phyloP scores from a whole-genome alignment of 1,140 invertebrate species.

The Heliconius melpomene region DNA sequence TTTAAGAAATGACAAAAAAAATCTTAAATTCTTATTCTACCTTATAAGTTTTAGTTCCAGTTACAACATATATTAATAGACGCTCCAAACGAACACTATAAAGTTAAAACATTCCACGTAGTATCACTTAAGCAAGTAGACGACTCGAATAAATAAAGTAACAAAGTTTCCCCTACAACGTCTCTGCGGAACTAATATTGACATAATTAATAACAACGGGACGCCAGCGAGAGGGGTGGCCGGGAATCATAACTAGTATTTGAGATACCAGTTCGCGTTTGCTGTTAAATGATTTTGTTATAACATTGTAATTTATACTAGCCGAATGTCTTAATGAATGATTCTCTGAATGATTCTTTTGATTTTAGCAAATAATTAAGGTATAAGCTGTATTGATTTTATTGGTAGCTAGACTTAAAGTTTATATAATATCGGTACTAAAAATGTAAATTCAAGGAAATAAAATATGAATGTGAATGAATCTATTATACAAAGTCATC shows the following conservation, averaged over 20 bases:
- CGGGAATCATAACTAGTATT: conserved; percentile 17
- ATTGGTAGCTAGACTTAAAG: not conserved
- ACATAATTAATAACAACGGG: conserved; percentile 26
- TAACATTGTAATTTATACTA: not conserved
- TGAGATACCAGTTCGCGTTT: conserved; percentile 17
- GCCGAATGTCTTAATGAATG: not conserved
- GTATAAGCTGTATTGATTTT: not conserved
- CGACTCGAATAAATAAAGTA: conserved; percentile 20
- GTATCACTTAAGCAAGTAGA: conserved; percentile 17
- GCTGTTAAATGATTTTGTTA: conserved; percentile 20
- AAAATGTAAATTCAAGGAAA: too few species aligned
- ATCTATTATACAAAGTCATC: too few species aligned
- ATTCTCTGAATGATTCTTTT: not conserved
- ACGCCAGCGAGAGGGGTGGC: not conserved
- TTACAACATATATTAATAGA: not conserved
- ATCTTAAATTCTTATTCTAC: not conserved
- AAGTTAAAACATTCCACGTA: conserved; percentile 4
- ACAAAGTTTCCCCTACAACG: conserved; percentile 29
- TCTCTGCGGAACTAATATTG: conserved; percentile 25
- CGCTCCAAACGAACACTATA: not conserved
- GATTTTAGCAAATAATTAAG: not conserved
- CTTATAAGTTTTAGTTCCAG: not conserved
- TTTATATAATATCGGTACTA: too few species aligned
- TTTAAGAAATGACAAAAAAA: not conserved
- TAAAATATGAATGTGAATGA: too few species aligned